A percentile compares a stretch with the other conserved stretches of the same genome.
Conservation (phyloP, 2,888 invertebrate genomes). For the Acholoe squamosa region DNA sequence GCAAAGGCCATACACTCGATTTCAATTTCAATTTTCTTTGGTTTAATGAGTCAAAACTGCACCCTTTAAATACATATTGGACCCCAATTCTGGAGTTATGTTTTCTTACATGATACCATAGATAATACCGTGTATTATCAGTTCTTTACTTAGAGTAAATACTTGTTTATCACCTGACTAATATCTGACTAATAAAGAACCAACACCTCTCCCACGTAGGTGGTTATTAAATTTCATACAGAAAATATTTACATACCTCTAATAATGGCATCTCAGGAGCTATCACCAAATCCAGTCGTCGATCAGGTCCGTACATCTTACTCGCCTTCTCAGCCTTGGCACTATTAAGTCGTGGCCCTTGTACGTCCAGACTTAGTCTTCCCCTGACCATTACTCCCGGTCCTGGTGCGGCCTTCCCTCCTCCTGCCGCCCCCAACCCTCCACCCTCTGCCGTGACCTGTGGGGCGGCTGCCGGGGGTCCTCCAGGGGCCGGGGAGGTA, state of each 20-base stretch:
- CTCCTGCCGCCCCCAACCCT: not conserved
- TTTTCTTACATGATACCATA: too few species aligned
- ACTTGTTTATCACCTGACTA: not conserved
- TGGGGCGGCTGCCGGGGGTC: not conserved
- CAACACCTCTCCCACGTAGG: not conserved
- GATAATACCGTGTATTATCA: too few species aligned
- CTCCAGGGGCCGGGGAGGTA: not conserved
- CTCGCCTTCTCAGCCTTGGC: conserved; percentile 85
- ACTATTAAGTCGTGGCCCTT: conserved; percentile 85
- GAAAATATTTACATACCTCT: conserved; percentile 85
- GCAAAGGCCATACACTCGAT: too few species aligned
- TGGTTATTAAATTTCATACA: conserved; percentile 69
- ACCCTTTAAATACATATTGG: too few species aligned
- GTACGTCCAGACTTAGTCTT: conserved; percentile 84
- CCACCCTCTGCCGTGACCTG: not conserved
- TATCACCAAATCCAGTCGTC: conserved; percentile 89
- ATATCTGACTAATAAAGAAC: not conserved
- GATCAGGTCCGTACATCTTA: conserved; percentile 86
- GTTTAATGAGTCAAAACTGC: too few species aligned
- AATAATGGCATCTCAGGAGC: conserved; percentile 92
- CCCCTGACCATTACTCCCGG: conserved; percentile 79
- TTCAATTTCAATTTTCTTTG: too few species aligned
- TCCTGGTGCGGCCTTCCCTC: not conserved
- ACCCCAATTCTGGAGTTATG: too few species aligned
- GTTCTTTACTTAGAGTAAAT: too few species aligned